A percentile compares a stretch with the other conserved stretches of the same genome.
Conservation (phyloP, 2,888 invertebrate genomes). For the Acanthosoma haemorrhoidale region DNA sequence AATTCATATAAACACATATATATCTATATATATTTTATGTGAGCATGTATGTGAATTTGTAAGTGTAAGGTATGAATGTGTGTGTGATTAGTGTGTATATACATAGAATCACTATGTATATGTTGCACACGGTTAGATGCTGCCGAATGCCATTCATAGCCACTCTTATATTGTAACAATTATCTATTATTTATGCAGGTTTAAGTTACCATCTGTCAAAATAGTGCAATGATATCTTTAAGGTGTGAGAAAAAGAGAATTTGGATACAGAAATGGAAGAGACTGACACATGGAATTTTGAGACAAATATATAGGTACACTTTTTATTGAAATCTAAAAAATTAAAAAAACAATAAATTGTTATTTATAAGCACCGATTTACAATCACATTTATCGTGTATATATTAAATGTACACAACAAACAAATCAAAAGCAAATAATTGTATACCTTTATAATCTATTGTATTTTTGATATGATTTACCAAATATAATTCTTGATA, state of each 20-base stretch:
- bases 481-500: conserved; percentile 30
- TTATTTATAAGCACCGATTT: conserved; percentile 26
- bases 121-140: neutral
- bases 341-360: neutral
- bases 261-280: conserved; percentile 18
- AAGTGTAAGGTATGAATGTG: neutral
- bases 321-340: conserved; percentile 21
- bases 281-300: conserved; percentile 27
- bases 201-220: conserved; percentile 39
- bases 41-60: neutral
- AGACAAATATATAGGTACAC: conserved; percentile 26
- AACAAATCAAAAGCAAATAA: conserved; percentile 30
- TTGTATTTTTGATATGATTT: conserved; percentile 31
- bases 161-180: conserved; percentile 27
- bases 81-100: neutral
- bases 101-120: neutral
- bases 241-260: conserved; percentile 15
- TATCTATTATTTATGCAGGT: conserved; percentile 31
- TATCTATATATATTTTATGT: neutral
- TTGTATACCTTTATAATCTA: conserved; percentile 30
- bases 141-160: conserved; percentile 27
- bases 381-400: conserved; percentile 29
- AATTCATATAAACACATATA: conserved; percentile 1
- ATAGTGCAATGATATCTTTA: conserved; percentile 29
- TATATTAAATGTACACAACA: conserved; percentile 23